These are phyloP conservation scores for Channallabes apus DNA, from an alignment of 2,797 vertebrate genomes.

Conservation along the genomic window DNA sequence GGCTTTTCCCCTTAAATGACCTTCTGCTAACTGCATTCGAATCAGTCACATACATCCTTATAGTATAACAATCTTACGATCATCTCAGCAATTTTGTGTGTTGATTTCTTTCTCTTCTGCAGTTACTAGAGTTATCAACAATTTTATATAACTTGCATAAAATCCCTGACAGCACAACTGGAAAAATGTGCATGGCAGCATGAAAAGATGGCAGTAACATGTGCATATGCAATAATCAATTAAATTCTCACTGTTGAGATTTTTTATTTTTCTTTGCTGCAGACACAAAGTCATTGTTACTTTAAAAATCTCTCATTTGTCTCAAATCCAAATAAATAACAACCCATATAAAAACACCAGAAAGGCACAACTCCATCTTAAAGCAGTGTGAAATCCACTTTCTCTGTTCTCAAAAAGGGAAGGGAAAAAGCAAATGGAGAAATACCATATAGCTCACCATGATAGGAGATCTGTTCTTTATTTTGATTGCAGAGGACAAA, in stretches of 20 bases:
- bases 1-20: background rate
- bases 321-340: background rate
- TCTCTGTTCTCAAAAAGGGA: background rate
- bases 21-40: background rate
- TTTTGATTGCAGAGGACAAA: conserved; percentile 95
- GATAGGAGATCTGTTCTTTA: conserved; percentile 94
- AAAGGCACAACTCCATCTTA: background rate
- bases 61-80: background rate
- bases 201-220: background rate
- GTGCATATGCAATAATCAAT: background rate
- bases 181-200: background rate
- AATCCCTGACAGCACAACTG: background rate
- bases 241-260: no score
- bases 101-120: background rate
- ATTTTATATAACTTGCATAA: background rate
- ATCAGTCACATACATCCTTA: background rate
- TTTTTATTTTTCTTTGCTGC: no score
- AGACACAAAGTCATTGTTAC: background rate
- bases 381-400: background rate
- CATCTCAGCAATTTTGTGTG: background rate
- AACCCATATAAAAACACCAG: background rate
- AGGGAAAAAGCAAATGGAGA: background rate
- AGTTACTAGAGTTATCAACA: background rate
- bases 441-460: conserved; percentile 73
- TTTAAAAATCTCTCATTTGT: no score